Evolutionary conservation across 1,140 invertebrate genomes (phyloP), one percentile per base, ranked within the genome.

Genomic region (Caenorhabditis inopinata): DNA sequence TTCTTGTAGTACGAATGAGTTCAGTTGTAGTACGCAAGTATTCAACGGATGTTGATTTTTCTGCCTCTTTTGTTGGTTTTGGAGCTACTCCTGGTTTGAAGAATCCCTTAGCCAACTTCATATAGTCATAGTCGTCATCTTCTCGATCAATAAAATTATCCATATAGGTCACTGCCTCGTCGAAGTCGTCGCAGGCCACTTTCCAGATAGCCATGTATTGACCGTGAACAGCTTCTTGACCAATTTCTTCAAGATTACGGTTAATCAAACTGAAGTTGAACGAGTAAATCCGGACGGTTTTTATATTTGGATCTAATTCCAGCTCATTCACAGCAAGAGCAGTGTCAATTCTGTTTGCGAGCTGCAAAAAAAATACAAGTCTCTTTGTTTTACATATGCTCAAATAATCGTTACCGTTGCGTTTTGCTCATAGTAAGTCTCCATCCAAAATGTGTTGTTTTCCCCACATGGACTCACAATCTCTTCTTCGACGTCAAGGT

Each of bases 391-490:
- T 42, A 42, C 5, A 42, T 42, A 42, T 42, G 7, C 27, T 32
- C 51, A 21, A n/a, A 14, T 51, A 51, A 16, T 5, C 21, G 21
- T 32, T 58, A 58, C 51, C n/a, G 58, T 38, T 2, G 58, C 58
- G 9, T 68, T 21, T 25, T 68, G 58, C 58, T 68, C 58, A n/a
- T 68, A 32, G 32, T 68, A 68, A 12, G 58, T 68, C 7, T 68
- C 58, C 58, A 68, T 68, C 58, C 58, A 68, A 32, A 68, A 68
- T 14, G 58, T 68, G 32, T 68, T 68, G 58, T 68, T 68, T 16
- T 29, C 27, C 23, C 58, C 58, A 38, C 58, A 68, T 68, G 58
- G 58, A 18, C 2, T 21, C 11, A 68, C n/a, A 42, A 21, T 16
- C n/a, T 68, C 58, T 42, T 68, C 58, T 18, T 68, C 58, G 32